A percentile compares a stretch with the other conserved stretches of the same genome.
phyloP scores from a whole-genome alignment of 2,797 vertebrate genomes.

The Agapornis canus region DNA sequence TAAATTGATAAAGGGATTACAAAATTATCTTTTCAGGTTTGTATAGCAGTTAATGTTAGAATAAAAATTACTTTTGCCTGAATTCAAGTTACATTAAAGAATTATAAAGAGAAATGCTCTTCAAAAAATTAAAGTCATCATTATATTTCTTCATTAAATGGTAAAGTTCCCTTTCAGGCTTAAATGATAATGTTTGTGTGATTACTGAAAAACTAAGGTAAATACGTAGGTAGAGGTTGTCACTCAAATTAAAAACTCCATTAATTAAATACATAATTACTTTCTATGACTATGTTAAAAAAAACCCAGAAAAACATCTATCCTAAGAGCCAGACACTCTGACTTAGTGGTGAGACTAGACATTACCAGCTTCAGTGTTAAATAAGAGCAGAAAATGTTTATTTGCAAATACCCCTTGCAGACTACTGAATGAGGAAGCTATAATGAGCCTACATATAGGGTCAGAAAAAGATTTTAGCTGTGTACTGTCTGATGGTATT shows the following conservation, averaged over 20 bases:
- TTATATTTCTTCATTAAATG: neutral
- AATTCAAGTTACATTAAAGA: neutral
- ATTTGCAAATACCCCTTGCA: neutral
- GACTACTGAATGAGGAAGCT: neutral
- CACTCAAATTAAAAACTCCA: neutral
- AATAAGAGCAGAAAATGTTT: neutral
- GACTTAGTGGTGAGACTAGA: neutral
- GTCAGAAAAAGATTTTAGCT: neutral
- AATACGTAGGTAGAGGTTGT: neutral
- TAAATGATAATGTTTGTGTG: neutral
- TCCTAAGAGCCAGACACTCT: neutral
- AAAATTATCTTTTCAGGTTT: constrained; percentile 53
- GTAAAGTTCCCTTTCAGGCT: neutral
- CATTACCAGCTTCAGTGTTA: neutral
- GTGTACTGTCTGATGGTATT: neutral
- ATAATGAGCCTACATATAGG: neutral
- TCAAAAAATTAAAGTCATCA: neutral
- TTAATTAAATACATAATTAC: neutral
- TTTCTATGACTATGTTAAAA: neutral
- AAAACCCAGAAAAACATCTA: neutral
- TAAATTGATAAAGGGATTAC: constrained; percentile 63
- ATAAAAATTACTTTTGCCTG: constrained; percentile 34
- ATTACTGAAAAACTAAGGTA: neutral
- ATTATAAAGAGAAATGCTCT: neutral
- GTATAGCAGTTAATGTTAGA: constrained; percentile 18